phyloP scores from a whole-genome alignment of 2,888 invertebrate genomes.

The Ochropleura plecta region DNA sequence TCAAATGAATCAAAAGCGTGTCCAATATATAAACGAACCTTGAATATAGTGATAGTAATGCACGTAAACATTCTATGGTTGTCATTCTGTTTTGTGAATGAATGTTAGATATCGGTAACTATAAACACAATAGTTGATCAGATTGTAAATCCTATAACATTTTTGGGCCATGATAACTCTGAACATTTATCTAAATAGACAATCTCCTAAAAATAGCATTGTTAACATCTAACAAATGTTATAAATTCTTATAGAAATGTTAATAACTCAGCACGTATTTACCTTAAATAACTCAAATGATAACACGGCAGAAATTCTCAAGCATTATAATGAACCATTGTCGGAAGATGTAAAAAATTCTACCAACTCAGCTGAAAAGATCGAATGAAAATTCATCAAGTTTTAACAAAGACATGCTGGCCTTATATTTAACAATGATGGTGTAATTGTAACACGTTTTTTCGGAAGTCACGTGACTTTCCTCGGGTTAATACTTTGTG shows the following conservation, averaged over 20 bases:
- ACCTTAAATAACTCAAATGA: slow-evolving; percentile 18
- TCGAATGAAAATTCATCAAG: slow-evolving; percentile 66
- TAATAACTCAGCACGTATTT: slow-evolving; percentile 17
- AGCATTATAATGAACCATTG: slow-evolving; percentile 54
- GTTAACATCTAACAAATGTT: slow-evolving; percentile 2
- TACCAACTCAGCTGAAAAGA: slow-evolving; percentile 54
- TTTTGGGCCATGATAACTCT: not conserved
- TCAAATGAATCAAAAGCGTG: not conserved
- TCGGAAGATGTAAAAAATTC: slow-evolving; percentile 38
- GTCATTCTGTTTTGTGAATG: not conserved
- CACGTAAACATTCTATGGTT: not conserved
- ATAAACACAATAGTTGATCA: not conserved
- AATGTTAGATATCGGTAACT: not conserved
- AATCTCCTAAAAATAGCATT: not conserved
- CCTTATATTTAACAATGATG: slow-evolving; percentile 72
- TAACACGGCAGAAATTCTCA: slow-evolving; percentile 23
- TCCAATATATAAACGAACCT: not conserved
- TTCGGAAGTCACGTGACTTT: slow-evolving; percentile 29
- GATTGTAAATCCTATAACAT: not conserved
- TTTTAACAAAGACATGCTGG: slow-evolving; percentile 63
- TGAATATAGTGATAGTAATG: not conserved
- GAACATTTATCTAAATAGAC: not conserved
- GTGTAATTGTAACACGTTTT: slow-evolving; percentile 70
- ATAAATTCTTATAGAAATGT: slow-evolving; percentile 10
- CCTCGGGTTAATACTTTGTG: slow-evolving; percentile 30